A percentile compares a stretch with the other conserved stretches of the same genome.
Evolutionary conservation across 2,113 vertebrate species (phyloP).

Genomic region (Empidonax alnorum): DNA sequence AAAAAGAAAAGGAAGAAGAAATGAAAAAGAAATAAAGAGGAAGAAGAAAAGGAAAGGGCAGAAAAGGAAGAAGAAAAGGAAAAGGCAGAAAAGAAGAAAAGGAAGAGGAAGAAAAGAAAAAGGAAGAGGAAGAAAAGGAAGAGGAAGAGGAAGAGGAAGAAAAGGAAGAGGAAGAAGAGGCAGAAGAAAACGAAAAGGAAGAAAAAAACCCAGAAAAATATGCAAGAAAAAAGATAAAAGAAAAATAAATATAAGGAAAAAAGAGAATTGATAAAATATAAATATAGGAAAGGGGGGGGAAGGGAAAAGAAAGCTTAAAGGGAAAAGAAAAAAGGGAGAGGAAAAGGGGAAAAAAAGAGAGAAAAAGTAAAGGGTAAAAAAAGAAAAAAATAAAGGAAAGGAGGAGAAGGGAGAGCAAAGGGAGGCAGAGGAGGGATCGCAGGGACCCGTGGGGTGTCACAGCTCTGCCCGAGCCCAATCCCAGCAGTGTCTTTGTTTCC

Average conservation of each 20-base stretch:
- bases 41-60: no score
- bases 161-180: no score
- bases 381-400: neutral
- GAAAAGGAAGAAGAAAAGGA: no score
- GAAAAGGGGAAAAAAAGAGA: accelerated
- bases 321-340: accelerated
- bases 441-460: neutral
- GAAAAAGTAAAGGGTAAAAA: no score
- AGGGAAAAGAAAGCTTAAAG: accelerated
- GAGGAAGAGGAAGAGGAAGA: no score
- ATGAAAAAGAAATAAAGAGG: no score
- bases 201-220: neutral
- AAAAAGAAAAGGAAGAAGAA: no score
- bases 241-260: no score
- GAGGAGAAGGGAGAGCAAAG: neutral
- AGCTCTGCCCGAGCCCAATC: neutral
- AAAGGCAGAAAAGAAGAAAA: no score
- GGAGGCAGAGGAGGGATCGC: neutral
- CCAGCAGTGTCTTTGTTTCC: neutral
- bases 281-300: neutral
- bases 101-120: no score
- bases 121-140: no score
- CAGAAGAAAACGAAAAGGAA: neutral
- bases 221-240: neutral
- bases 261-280: no score